These are phyloP conservation scores for Hippocampus abdominalis DNA, from an alignment of 2,113 vertebrate genomes.

Conservation along the genomic window DNA sequence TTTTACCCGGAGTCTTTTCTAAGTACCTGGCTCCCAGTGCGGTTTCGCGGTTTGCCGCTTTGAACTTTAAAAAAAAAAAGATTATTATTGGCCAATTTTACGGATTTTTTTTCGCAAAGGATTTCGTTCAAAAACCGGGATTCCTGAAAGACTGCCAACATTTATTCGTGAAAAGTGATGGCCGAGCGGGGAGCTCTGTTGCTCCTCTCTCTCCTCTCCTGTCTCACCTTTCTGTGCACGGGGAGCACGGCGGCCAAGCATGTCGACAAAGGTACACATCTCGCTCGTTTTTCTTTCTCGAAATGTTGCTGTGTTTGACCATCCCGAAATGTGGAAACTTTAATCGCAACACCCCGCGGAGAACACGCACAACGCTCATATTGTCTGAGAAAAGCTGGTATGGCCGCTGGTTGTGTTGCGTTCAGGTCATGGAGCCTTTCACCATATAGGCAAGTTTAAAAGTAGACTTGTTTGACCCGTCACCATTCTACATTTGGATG, in stretches of 20 bases:
- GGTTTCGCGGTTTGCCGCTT: constrained; percentile 51
- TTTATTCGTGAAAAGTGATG: constrained; percentile 76
- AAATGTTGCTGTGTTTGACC: background rate
- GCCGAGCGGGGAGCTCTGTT: constrained; percentile 78
- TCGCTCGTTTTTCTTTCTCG: background rate
- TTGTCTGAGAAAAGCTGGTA: constrained; percentile 10
- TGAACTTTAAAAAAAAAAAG: constrained; percentile 69
- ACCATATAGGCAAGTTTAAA: constrained; percentile 39
- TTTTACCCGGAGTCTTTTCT: constrained; percentile 58
- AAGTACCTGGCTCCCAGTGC: constrained; percentile 65
- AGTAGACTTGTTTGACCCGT: background rate
- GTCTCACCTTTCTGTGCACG: constrained; percentile 69
- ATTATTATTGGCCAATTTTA: constrained; percentile 21
- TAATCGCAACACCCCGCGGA: background rate
- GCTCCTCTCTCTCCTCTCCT: constrained; percentile 75
- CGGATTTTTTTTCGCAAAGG: constrained; percentile 34
- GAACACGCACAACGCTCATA: background rate
- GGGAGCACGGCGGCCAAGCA: constrained; percentile 61
- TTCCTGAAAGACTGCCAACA: constrained; percentile 62
- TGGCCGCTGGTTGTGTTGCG: constrained; percentile 25
- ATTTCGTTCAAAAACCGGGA: constrained; percentile 39
- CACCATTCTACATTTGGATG: background rate
- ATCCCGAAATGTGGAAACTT: background rate
- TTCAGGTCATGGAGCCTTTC: constrained; percentile 15
- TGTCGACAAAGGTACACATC: constrained; percentile 74